Base-by-base conservation (phyloP, 2,888 invertebrate species). In the Cheilosia urbana region DNA sequence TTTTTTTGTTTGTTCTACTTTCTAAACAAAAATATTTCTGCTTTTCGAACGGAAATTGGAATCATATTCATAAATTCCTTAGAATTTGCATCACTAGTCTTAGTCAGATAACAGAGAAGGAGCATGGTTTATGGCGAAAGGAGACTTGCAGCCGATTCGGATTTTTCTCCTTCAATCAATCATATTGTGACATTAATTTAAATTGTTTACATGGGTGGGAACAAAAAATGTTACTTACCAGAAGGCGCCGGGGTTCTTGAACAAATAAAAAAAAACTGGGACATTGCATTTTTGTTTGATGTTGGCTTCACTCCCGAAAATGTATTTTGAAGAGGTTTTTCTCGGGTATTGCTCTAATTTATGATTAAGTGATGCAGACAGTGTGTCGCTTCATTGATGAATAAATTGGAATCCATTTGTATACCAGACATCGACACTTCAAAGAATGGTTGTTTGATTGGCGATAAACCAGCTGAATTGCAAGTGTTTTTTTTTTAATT, bases 331-430 rank as follows among this genome's bases (percentile, higher is more conserved):
- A 55, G 57, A 27, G 15, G 34, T 30, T 30, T 4, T 34, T 24
- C 24, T 2, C 6, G 6, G 17, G 30, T 27, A 6, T 57, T 15
- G 7, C n/a, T 30, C n/a, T 57, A 7, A 57, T 57, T 75, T 49
- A 55, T 65, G 55, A 63, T 65, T 47, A 45, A 63, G 55, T 65
- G 65, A 34, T 65, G 55, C 65, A 75, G 63, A 49, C 51, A 55
- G 73, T 47, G 30, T 65, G 47, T 65, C 15, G 55, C 15, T 34
- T 34, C 13, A 62, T 62, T 51, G 53, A 34, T 75, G 55, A 75
- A 63, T 65, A 34, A 57, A 65, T 75, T 65, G 57, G 47, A 63
- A 73, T 57, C 65, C 2, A 57, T 34, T 57, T 34, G 37, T 13
- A 7, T 17, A n/a, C n/a, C n/a, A 24, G 24, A 24, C 24, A 2